Percentiles rank a stretch among this genome's conserved stretches.
These are phyloP conservation scores for Hymenopus coronatus DNA, from an alignment of 2,888 invertebrate species.

Conservation along the genomic window DNA sequence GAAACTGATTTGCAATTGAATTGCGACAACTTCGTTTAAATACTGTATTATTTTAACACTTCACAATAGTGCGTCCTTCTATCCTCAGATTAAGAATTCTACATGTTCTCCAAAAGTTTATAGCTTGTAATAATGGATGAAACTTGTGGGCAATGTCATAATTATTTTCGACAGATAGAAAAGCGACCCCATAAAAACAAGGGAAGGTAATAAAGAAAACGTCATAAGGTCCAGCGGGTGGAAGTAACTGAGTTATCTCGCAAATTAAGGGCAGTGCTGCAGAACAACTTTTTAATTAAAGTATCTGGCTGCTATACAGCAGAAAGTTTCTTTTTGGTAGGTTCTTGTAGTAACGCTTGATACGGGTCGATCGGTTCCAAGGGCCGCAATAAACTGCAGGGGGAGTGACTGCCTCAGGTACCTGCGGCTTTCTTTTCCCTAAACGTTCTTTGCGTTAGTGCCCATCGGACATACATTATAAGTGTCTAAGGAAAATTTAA, in stretches of 20 bases:
- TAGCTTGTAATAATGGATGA: no score
- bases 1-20: no score
- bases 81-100: no score
- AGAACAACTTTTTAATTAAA: no score
- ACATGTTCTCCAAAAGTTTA: no score
- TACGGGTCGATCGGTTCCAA: neutral
- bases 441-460: neutral
- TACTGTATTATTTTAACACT: no score
- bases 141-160: no score
- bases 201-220: neutral
- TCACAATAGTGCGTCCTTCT: no score
- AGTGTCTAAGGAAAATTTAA: no score
- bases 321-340: neutral
- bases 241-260: neutral
- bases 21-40: no score
- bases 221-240: neutral
- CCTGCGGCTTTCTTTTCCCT: neutral
- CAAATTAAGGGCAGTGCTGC: neutral
- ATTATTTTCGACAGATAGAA: neutral
- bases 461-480: neutral
- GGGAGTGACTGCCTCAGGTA: neutral
- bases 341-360: neutral
- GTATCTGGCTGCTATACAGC: no score
- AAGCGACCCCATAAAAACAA: neutral
- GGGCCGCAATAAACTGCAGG: neutral